Percentiles rank a stretch among this genome's conserved stretches.
Evolutionary conservation across 2,113 vertebrate genomes (phyloP).

Genomic region (Malurus melanocephalus): DNA sequence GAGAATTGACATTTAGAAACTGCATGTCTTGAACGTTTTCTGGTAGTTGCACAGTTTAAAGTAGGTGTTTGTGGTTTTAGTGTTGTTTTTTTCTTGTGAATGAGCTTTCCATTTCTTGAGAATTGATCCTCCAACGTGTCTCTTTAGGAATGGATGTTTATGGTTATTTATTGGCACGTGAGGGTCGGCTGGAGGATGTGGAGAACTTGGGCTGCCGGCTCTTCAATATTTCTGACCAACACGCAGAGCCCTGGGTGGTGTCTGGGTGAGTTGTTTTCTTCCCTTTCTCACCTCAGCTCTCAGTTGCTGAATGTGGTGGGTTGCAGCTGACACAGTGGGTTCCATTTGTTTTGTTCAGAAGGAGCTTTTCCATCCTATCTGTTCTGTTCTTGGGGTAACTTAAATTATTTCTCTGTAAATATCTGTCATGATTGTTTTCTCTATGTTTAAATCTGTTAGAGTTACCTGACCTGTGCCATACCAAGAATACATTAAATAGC

Average conservation of each 20-base stretch:
- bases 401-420: neutral
- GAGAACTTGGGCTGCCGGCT: constrained; percentile 94
- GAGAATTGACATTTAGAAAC: neutral
- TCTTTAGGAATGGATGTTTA: constrained; percentile 95
- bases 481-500: neutral
- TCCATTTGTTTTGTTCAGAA: neutral
- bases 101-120: neutral
- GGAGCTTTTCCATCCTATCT: neutral
- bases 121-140: neutral
- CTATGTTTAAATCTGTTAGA: neutral
- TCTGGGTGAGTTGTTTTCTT: constrained; percentile 81
- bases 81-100: neutral
- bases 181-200: constrained; percentile 95
- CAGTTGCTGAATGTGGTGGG: neutral
- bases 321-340: neutral
- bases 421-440: neutral
- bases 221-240: constrained; percentile 97
- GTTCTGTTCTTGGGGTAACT: neutral
- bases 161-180: constrained; percentile 92
- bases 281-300: neutral
- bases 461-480: neutral
- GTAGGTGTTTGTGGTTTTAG: neutral
- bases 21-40: neutral
- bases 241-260: constrained; percentile 97
- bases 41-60: neutral